These are phyloP conservation scores for Serilophus lunatus DNA, from an alignment of 2,113 vertebrate species.

Conservation along the genomic window DNA sequence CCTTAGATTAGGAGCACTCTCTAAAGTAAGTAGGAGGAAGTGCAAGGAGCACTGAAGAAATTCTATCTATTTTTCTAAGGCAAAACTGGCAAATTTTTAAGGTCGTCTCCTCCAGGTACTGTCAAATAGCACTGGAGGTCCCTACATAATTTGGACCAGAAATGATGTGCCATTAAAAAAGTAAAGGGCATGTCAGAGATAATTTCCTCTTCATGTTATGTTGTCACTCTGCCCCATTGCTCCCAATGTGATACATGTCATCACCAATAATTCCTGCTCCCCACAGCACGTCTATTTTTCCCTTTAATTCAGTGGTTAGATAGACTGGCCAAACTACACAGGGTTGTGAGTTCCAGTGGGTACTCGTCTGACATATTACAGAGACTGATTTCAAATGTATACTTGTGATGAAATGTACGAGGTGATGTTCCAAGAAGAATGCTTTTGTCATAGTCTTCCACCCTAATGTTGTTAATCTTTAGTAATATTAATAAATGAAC, in stretches of 20 bases:
- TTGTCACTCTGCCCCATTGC: neutral
- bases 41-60: neutral
- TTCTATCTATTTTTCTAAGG: conserved; percentile 1
- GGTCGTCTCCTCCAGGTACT: neutral
- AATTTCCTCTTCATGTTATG: conserved; percentile 2
- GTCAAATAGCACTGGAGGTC: neutral
- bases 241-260: neutral
- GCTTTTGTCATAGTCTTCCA: neutral
- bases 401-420: neutral
- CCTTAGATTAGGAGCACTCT: neutral
- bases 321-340: neutral
- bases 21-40: neutral
- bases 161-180: neutral
- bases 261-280: neutral
- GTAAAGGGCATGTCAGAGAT: neutral
- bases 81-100: neutral
- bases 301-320: neutral
- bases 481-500: neutral
- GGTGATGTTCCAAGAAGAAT: neutral
- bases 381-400: neutral
- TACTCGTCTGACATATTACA: neutral
- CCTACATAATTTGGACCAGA: neutral
- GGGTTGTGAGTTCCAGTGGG: neutral
- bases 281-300: neutral
- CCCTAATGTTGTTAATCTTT: neutral